Base-by-base conservation (phyloP, 2,888 invertebrate species). In the Rhopalosiphum nymphaeae region DNA sequence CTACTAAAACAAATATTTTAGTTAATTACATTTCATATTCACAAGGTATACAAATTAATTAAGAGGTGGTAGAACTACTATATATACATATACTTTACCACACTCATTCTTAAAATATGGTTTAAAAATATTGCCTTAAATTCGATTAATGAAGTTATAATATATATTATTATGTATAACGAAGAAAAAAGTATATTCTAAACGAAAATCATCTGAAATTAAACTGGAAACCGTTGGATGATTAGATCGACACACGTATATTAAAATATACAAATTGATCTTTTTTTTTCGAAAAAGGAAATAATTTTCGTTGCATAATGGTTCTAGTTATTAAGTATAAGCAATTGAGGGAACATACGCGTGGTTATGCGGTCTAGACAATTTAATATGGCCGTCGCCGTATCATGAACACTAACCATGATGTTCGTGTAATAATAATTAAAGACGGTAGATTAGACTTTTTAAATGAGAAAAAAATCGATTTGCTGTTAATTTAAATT, bases 401-500 rank as follows among this genome's bases (percentile, higher is more conserved):
- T 67, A 87, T 61, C 61, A 92, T 61, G 42, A 46, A 92, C 86
- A 61, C 57, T 91, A 91, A 61, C 91, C 91, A 26, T 86, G 91
- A 91, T 61, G 92, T 67, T 89, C 92, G 78, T 67, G 88, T 89
- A 78, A 78, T 78, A 56, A 89, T 93, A 89, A 89, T 93, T 93
- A 89, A 93, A 93, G 92, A 89, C 88, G 92, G 56, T 93, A 88
- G 92, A 92, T 92, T 88, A 88, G 88, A 92, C 87, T 46, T 44
- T 92, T 92, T 53, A 67, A 88, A 92, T 89, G 88, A 78, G 88
- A 49, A 89, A 93, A 78, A 85, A 92, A 93, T 89, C 92, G 92
- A 93, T 93, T 93, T 93, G 92, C 92, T n/a, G 92, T 93, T 89
- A 93, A 93, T 93, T 93, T 93, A 89, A 93, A 93, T 93, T 93